Percentiles rank a stretch among this genome's conserved stretches.
These are phyloP conservation scores for Drosophila gunungcola DNA, from an alignment of 1,140 invertebrate species.

Conservation along the genomic window DNA sequence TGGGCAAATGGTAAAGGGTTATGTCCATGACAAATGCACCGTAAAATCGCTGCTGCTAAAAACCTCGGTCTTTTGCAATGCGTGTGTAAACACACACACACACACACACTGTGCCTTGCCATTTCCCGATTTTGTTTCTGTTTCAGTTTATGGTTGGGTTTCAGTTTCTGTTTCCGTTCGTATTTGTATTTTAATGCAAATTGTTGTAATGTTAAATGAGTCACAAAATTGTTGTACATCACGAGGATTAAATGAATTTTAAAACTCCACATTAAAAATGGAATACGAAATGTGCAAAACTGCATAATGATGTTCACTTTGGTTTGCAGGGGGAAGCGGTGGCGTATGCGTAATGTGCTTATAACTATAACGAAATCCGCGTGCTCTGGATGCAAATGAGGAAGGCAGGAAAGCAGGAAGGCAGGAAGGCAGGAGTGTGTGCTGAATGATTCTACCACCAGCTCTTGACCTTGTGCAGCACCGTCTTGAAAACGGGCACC, in stretches of 20 bases:
- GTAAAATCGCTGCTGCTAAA: slow-evolving; percentile 70
- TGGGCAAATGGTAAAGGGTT: slow-evolving; percentile 8
- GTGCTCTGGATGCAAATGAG: slow-evolving; percentile 35
- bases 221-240: slow-evolving; percentile 67
- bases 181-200: slow-evolving; percentile 64
- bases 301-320: slow-evolving; percentile 55
- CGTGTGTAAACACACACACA: background rate
- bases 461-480: slow-evolving; percentile 87
- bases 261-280: slow-evolving; percentile 47
- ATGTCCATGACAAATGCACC: slow-evolving; percentile 69
- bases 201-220: slow-evolving; percentile 74
- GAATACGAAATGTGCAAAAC: slow-evolving; percentile 52
- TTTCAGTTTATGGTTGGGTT: slow-evolving; percentile 19
- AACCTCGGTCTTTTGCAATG: slow-evolving; percentile 19
- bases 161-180: slow-evolving; percentile 29
- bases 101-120: slow-evolving; percentile 3
- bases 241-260: slow-evolving; percentile 66
- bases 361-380: slow-evolving; percentile 53
- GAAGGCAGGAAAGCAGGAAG: background rate
- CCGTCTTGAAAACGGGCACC: slow-evolving; percentile 90
- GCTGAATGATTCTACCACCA: slow-evolving; percentile 66
- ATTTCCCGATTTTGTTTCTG: slow-evolving; percentile 21
- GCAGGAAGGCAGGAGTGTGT: background rate
- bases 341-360: slow-evolving; percentile 61
- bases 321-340: slow-evolving; percentile 20